phyloP scores from a whole-genome alignment of 2,113 vertebrate genomes.

The Hipposideros armiger region DNA sequence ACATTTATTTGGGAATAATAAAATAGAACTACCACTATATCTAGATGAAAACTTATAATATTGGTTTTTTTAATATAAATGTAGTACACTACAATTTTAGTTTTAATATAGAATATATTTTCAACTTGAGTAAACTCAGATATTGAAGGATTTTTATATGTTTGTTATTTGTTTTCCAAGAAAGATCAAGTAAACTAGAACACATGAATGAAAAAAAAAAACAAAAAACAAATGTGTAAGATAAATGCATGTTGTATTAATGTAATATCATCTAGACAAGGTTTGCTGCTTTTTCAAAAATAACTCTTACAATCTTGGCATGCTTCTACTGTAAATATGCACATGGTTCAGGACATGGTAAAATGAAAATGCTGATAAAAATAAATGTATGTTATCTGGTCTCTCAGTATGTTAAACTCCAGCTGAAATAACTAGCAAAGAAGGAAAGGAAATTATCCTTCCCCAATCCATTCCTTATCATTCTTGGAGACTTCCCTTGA shows the following conservation, averaged over 20 bases:
- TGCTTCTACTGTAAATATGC: constrained; percentile 33
- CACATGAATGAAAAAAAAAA: not conserved
- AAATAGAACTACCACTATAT: constrained; percentile 8
- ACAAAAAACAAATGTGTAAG: not conserved
- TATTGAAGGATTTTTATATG: not conserved
- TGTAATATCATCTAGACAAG: not conserved
- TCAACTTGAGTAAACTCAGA: constrained; percentile 11
- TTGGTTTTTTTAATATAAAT: constrained; percentile 47
- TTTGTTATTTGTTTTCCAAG: not conserved
- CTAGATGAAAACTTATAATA: constrained; percentile 59
- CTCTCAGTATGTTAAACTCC: constrained; percentile 51
- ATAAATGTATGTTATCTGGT: constrained; percentile 69
- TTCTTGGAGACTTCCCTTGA: constrained; percentile 34
- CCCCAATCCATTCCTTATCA: constrained; percentile 62
- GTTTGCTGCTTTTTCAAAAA: constrained; percentile 46
- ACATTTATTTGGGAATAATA: constrained; percentile 71
- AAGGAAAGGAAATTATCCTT: constrained; percentile 68
- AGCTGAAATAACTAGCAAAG: constrained; percentile 67
- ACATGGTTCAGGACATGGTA: constrained; percentile 2
- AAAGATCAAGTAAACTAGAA: not conserved
- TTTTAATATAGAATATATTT: constrained; percentile 61
- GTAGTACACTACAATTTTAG: constrained; percentile 33
- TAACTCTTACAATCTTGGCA: constrained; percentile 22
- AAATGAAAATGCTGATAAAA: constrained; percentile 69
- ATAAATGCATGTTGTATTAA: constrained; percentile 20